phyloP scores from a whole-genome alignment of 2,113 vertebrate genomes.

The Dasypus novemcinctus region DNA sequence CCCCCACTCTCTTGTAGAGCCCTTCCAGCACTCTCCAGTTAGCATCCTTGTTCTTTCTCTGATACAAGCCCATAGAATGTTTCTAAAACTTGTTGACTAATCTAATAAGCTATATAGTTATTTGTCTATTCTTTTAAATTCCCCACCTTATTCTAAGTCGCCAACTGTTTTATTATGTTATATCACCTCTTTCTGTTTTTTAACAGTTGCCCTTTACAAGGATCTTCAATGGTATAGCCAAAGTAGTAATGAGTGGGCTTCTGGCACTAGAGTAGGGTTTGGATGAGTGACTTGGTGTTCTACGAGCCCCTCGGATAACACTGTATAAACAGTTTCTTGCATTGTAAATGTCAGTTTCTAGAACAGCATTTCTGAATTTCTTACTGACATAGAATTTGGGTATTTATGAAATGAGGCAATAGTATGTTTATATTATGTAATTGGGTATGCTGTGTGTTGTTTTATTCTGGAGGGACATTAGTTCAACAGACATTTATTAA shows the following conservation, averaged over 20 bases:
- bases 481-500: neutral
- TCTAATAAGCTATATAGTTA: neutral
- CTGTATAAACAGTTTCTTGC: neutral
- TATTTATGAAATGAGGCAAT: neutral
- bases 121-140: neutral
- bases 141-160: neutral
- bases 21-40: neutral
- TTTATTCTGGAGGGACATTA: neutral
- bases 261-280: neutral
- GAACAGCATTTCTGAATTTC: neutral
- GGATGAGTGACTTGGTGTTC: neutral
- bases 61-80: neutral
- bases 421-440: neutral
- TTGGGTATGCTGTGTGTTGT: neutral
- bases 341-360: neutral
- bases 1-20: neutral
- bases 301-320: neutral
- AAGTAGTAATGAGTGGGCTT: neutral
- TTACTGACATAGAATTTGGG: neutral
- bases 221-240: neutral
- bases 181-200: neutral
- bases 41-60: neutral
- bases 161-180: neutral
- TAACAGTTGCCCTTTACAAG: neutral
- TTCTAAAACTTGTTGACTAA: neutral